Evolutionary conservation across 1,140 invertebrate genomes (phyloP).

Genomic region (Drosophila paulistorum): DNA sequence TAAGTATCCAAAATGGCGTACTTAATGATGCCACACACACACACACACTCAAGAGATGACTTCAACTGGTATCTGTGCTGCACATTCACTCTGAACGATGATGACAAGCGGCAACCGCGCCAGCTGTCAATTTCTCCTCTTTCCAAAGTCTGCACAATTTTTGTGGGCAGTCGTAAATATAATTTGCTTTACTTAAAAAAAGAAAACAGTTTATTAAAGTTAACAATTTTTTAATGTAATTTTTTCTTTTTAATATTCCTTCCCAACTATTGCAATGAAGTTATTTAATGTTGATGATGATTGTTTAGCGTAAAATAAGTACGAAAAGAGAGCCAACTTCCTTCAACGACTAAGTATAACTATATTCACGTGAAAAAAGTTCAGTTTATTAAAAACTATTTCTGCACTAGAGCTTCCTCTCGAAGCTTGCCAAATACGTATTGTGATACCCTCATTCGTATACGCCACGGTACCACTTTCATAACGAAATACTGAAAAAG

Average conservation of each 20-base stretch:
- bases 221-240: slow-evolving; percentile 38
- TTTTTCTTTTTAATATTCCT: slow-evolving; percentile 41
- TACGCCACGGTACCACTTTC: slow-evolving; percentile 1
- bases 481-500: neutral
- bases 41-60: slow-evolving; percentile 26
- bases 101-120: slow-evolving; percentile 7
- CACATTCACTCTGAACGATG: slow-evolving; percentile 61
- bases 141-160: slow-evolving; percentile 36
- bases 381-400: neutral
- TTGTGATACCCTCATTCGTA: neutral
- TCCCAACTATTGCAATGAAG: neutral
- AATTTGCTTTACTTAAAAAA: slow-evolving; percentile 59
- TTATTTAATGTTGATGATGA: slow-evolving; percentile 2
- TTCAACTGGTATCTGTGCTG: slow-evolving; percentile 77
- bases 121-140: slow-evolving; percentile 31
- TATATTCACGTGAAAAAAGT: neutral
- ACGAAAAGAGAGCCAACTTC: neutral
- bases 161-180: slow-evolving; percentile 71
- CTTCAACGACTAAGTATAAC: neutral
- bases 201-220: slow-evolving; percentile 71
- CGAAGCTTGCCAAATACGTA: neutral
- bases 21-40: slow-evolving; percentile 73
- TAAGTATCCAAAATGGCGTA: slow-evolving; percentile 75
- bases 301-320: neutral
- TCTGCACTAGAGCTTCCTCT: neutral